Evolutionary conservation across 1,140 invertebrate genomes (phyloP).

Genomic region (Drosophila varians): DNA sequence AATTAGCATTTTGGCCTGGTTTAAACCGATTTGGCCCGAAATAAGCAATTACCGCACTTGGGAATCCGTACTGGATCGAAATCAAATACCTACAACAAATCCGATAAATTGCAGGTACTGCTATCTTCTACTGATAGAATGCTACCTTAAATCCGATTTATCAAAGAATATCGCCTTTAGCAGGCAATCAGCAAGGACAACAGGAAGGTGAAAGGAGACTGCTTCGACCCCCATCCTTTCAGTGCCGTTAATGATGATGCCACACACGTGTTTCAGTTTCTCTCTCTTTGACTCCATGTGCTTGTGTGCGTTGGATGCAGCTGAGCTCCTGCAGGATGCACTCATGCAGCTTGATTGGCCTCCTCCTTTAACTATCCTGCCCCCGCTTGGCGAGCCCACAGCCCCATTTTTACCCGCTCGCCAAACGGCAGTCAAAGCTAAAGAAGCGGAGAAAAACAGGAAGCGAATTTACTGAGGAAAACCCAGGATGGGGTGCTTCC

Average conservation of each 20-base stretch:
- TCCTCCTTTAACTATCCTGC: conserved; percentile 30
- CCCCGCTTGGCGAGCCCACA: background rate
- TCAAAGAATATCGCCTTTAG: background rate
- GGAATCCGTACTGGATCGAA: conserved; percentile 13
- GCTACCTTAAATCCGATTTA: conserved; percentile 13
- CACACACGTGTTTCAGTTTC: conserved; percentile 37
- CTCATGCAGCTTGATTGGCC: conserved; percentile 79
- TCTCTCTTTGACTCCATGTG: background rate
- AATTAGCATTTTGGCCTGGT: conserved; percentile 52
- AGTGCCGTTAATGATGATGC: conserved; percentile 50
- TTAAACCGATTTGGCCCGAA: conserved; percentile 63
- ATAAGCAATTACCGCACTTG: conserved; percentile 51
- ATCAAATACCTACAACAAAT: conserved; percentile 9
- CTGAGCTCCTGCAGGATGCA: conserved; percentile 47
- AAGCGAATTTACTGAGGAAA: background rate
- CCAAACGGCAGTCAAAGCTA: conserved; percentile 1
- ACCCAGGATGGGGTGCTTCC: conserved; percentile 3
- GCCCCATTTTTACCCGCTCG: background rate
- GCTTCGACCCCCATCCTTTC: conserved; percentile 21
- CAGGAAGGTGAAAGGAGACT: conserved; percentile 12
- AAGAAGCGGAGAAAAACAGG: conserved; percentile 3
- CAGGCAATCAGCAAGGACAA: conserved; percentile 58
- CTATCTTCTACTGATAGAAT: conserved; percentile 4
- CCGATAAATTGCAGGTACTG: conserved; percentile 4
- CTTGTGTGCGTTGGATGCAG: conserved; percentile 14